Conservation (phyloP, 2,797 vertebrate species). For the Borostomias antarcticus region DNA sequence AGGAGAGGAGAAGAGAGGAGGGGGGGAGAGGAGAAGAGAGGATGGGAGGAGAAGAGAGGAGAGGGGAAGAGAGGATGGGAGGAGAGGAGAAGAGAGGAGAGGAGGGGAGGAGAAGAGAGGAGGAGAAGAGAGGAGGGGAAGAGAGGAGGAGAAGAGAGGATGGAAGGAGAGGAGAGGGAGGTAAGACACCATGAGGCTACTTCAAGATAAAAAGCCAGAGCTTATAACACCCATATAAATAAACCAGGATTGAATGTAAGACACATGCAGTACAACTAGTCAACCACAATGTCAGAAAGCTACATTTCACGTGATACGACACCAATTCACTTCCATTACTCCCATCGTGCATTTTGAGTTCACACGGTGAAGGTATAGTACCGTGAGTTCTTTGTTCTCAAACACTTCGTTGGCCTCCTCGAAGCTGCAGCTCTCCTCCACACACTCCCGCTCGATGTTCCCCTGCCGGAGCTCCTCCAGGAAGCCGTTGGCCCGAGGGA, state of each 20-base stretch:
- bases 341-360: too few relatives aligned
- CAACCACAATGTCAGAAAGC: too few relatives aligned
- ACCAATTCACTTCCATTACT: too few relatives aligned
- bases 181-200: not conserved
- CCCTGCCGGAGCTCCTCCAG: conserved; percentile 86
- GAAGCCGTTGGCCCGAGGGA: conserved; percentile 84
- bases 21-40: not conserved
- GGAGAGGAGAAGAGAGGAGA: not conserved
- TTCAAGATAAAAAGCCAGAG: too few relatives aligned
- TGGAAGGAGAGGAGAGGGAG: not conserved
- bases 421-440: conserved; percentile 88
- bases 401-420: conserved; percentile 89
- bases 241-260: too few relatives aligned
- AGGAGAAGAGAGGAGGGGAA: conserved; percentile 1
- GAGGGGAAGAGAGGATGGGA: not conserved
- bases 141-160: not conserved
- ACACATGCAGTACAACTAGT: too few relatives aligned
- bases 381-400: conserved; percentile 87
- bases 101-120: conserved; percentile 1
- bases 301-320: too few relatives aligned
- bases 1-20: not conserved
- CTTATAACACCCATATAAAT: too few relatives aligned
- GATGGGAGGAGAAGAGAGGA: not conserved
- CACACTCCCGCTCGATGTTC: conserved; percentile 86
- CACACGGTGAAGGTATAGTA: too few relatives aligned